Percentiles rank a stretch among this genome's conserved stretches.
Evolutionary conservation across 2,113 vertebrate genomes (phyloP).

Genomic region (Callopanchax toddi): DNA sequence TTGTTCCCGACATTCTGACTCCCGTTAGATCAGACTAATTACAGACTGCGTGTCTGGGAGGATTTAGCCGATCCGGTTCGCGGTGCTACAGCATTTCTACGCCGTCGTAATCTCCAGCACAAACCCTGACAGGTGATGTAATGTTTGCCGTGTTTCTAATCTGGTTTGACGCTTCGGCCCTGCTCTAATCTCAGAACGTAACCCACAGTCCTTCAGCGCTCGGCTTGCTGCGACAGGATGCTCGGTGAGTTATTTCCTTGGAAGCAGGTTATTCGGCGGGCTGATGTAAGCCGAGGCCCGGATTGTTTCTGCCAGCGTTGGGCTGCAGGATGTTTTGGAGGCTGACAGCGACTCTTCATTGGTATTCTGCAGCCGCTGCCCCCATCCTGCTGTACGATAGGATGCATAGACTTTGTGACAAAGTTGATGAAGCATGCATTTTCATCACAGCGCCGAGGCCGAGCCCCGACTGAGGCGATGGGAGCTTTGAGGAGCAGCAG

Average conservation of each 20-base stretch:
- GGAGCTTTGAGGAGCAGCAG: conserved; percentile 29
- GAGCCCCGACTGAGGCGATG: conserved; percentile 19
- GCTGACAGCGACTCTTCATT: conserved; percentile 50
- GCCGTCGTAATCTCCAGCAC: conserved; percentile 43
- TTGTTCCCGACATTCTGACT: too few relatives aligned
- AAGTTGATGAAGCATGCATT: conserved; percentile 71
- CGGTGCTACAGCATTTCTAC: conserved; percentile 42
- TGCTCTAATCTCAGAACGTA: conserved; percentile 47
- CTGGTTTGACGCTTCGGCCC: conserved; percentile 37
- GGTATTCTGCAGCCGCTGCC: conserved; percentile 43
- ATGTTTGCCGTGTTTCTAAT: conserved; percentile 54
- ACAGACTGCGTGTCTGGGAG: too few relatives aligned
- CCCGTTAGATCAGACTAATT: background rate
- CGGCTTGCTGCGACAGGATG: conserved; percentile 38
- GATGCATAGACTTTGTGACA: conserved; percentile 73
- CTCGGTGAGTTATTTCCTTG: conserved; percentile 51
- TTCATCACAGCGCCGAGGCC: conserved; percentile 47
- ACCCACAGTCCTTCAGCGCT: conserved; percentile 32
- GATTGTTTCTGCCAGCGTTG: conserved; percentile 37
- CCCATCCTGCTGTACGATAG: conserved; percentile 49
- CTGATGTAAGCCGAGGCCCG: conserved; percentile 29
- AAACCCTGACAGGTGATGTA: conserved; percentile 63
- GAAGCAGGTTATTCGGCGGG: conserved; percentile 44
- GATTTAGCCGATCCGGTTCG: conserved; percentile 36
- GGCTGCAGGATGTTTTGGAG: conserved; percentile 31